Percentiles rank a stretch among this genome's conserved stretches.
phyloP scores from a whole-genome alignment of 2,113 vertebrate species.

The Eurypyga helias region DNA sequence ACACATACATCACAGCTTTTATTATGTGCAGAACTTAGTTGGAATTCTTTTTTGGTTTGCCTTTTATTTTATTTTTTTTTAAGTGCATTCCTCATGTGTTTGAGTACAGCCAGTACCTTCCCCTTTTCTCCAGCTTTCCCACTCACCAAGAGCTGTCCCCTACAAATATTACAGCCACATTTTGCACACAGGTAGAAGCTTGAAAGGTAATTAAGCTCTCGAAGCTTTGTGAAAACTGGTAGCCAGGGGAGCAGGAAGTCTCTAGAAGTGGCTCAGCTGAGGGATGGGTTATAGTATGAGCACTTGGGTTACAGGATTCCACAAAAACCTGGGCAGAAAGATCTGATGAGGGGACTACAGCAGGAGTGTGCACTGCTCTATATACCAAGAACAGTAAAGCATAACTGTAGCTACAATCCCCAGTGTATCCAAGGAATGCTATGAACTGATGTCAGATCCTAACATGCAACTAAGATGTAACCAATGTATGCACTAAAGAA shows the following conservation, averaged over 20 bases:
- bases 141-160: background rate
- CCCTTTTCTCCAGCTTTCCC: background rate
- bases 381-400: background rate
- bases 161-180: background rate
- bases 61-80: background rate
- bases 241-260: background rate
- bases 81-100: background rate
- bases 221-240: background rate
- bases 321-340: background rate
- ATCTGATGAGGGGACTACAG: background rate
- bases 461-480: background rate
- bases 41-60: background rate
- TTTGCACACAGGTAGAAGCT: background rate
- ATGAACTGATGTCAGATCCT: background rate
- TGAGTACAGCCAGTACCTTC: background rate
- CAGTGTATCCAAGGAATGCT: background rate
- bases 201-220: background rate
- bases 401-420: background rate
- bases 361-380: background rate
- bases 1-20: background rate
- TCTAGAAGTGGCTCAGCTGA: background rate
- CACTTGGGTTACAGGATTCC: background rate
- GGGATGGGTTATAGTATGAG: background rate
- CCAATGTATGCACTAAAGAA: background rate
- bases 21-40: background rate